Evolutionary conservation across 2,888 invertebrate species (phyloP).

Genomic region (Sceliomorpha sp.): DNA sequence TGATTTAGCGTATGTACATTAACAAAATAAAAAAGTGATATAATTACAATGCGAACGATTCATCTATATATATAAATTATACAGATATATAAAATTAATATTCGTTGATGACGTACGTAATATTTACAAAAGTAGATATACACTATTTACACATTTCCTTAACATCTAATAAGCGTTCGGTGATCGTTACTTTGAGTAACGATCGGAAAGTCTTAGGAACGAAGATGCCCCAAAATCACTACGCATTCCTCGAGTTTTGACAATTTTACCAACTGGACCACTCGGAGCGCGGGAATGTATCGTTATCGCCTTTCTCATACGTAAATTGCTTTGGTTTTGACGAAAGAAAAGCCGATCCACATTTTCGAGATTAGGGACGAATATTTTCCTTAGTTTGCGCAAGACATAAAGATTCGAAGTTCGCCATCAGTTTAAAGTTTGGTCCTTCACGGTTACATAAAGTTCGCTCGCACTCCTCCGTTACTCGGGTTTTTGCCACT

Average conservation of each 20-base stretch:
- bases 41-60: slow-evolving; percentile 49
- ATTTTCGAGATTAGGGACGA: slow-evolving; percentile 50
- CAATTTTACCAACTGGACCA: no score
- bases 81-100: slow-evolving; percentile 44
- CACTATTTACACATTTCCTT: slow-evolving; percentile 77
- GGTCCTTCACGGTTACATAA: slow-evolving; percentile 46
- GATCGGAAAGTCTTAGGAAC: slow-evolving; percentile 73
- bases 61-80: slow-evolving; percentile 53
- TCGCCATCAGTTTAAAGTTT: slow-evolving; percentile 51
- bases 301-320: slow-evolving; percentile 30
- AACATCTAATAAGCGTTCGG: slow-evolving; percentile 78
- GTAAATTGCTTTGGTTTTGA: slow-evolving; percentile 45
- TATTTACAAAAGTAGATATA: slow-evolving; percentile 76
- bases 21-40: slow-evolving; percentile 55
- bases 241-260: slow-evolving; percentile 47
- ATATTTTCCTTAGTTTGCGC: slow-evolving; percentile 51
- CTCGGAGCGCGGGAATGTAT: no score
- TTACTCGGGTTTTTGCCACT: slow-evolving; percentile 36
- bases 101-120: slow-evolving; percentile 50
- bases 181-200: slow-evolving; percentile 67
- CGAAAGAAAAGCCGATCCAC: slow-evolving; percentile 45
- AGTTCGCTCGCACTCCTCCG: slow-evolving; percentile 31
- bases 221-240: slow-evolving; percentile 64
- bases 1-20: slow-evolving; percentile 54
- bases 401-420: slow-evolving; percentile 53